Conservation (phyloP, 1,140 invertebrate genomes). For the Eueides isabella region DNA sequence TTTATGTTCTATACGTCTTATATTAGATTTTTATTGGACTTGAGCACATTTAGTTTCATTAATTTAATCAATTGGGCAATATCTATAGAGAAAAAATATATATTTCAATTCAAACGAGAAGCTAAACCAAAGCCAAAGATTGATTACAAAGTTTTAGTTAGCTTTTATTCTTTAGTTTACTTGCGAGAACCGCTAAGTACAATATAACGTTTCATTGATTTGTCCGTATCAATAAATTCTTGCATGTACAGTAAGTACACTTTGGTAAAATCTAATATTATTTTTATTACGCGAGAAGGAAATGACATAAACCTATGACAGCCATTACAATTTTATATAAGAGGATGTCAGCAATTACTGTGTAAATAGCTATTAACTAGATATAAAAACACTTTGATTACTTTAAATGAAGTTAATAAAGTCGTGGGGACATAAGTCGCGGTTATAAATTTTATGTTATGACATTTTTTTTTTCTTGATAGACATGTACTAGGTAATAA, state of each 20-base stretch:
- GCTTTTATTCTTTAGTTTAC: neutral
- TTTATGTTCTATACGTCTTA: no score
- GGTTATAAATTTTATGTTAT: neutral
- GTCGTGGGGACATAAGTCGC: neutral
- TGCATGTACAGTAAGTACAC: neutral
- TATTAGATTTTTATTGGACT: no score
- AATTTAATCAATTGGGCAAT: no score
- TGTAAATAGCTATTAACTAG: constrained; percentile 22
- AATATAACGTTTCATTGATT: neutral
- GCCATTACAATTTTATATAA: constrained; percentile 12
- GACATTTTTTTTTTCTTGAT: neutral
- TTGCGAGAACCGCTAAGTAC: no score
- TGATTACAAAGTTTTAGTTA: no score
- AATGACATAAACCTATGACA: constrained; percentile 19
- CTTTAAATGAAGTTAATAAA: constrained; percentile 18
- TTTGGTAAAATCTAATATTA: neutral
- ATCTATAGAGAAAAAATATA: no score
- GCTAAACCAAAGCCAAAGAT: no score
- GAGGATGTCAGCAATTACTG: constrained; percentile 6
- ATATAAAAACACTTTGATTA: constrained; percentile 19
- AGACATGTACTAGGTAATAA: neutral
- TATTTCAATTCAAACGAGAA: no score
- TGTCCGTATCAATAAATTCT: neutral
- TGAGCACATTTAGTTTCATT: no score
- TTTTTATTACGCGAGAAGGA: neutral